Conservation (phyloP, 2,888 invertebrate genomes). For the Tuberolachnus salignus region DNA sequence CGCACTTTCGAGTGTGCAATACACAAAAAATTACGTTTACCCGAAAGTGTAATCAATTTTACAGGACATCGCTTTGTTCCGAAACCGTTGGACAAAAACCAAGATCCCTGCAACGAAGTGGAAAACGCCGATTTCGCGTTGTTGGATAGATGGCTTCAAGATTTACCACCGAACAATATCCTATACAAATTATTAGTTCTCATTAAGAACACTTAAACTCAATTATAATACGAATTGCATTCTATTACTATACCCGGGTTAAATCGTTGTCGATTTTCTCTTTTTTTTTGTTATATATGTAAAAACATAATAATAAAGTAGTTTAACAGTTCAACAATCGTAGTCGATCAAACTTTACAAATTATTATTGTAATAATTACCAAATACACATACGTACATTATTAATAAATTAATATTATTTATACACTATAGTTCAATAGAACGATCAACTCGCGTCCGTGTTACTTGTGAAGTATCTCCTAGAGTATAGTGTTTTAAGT, state of each 20-base stretch:
- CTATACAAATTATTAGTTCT: slow-evolving; percentile 31
- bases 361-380: neutral
- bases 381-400: neutral
- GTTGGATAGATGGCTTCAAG: slow-evolving; percentile 67
- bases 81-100: slow-evolving; percentile 66
- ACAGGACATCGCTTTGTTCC: slow-evolving; percentile 63
- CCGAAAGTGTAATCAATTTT: slow-evolving; percentile 28
- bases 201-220: slow-evolving; percentile 16
- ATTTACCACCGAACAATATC: slow-evolving; percentile 60
- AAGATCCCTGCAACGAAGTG: slow-evolving; percentile 76
- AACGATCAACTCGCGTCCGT: neutral
- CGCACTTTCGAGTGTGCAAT: too few relatives aligned
- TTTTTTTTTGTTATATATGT: too few relatives aligned
- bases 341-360: neutral
- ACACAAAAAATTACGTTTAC: too few relatives aligned
- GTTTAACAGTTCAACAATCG: neutral
- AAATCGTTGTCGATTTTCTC: neutral
- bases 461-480: slow-evolving; percentile 12
- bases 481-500: too few relatives aligned
- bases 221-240: neutral
- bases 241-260: neutral
- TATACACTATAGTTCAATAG: neutral
- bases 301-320: too few relatives aligned
- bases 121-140: slow-evolving; percentile 74
- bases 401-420: neutral